Evolutionary conservation across 53 echinoderm and acorn worm species (phyloP).

Genomic region (Crossaster papposus): DNA sequence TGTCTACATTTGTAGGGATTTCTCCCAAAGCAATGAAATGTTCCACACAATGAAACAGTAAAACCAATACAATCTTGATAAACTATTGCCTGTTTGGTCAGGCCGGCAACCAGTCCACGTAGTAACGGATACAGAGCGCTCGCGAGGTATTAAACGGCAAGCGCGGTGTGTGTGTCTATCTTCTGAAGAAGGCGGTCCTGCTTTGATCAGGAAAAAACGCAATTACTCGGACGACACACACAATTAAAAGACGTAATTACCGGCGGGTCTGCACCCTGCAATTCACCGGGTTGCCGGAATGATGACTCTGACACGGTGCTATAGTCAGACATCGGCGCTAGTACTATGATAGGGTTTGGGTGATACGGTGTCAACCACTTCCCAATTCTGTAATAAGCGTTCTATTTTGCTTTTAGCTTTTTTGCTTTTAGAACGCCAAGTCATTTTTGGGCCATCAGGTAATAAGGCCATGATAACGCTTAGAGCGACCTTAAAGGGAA

Average conservation of each 20-base stretch:
- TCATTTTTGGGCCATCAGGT: background rate
- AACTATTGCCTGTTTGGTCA: background rate
- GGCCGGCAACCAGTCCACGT: background rate
- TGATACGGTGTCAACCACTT: constrained; percentile 20
- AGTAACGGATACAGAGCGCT: constrained; percentile 7
- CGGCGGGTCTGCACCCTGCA: constrained; percentile 38
- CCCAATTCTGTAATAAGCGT: background rate
- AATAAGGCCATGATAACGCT: too few relatives aligned
- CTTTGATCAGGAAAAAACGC: constrained; percentile 51
- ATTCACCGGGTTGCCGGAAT: constrained; percentile 30
- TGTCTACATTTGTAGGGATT: too few relatives aligned
- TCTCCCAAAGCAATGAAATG: too few relatives aligned
- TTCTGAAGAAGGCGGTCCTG: constrained; percentile 38
- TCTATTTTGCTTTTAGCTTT: constrained; percentile 19
- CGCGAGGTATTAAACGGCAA: background rate
- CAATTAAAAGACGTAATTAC: constrained; percentile 44
- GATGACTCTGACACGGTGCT: constrained; percentile 40
- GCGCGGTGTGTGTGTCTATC: constrained; percentile 35
- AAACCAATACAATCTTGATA: background rate
- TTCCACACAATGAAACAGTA: too few relatives aligned
- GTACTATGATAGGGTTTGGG: background rate
- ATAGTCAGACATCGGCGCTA: background rate
- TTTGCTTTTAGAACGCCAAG: background rate
- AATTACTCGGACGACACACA: constrained; percentile 46
- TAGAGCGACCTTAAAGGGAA: background rate